A percentile compares a stretch with the other conserved stretches of the same genome.
Evolutionary conservation across 2,888 invertebrate genomes (phyloP).

Genomic region (Cheilosia variabilis): DNA sequence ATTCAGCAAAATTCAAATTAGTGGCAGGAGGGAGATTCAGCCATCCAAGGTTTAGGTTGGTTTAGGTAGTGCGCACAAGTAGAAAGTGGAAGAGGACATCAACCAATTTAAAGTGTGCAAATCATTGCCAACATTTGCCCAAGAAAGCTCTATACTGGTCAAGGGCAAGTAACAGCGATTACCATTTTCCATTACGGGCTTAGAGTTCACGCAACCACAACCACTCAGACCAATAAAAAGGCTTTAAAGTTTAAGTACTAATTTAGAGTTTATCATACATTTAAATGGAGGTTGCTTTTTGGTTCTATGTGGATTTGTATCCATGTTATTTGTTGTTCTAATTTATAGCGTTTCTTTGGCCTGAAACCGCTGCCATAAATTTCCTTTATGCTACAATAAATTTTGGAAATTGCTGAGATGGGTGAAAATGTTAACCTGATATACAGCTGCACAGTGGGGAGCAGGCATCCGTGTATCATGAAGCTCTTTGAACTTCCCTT

Average conservation of each 20-base stretch:
- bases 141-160: no score
- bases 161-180: background rate
- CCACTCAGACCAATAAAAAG: constrained; percentile 28
- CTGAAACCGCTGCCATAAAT: constrained; percentile 57
- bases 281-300: constrained; percentile 10
- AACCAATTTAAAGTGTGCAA: no score
- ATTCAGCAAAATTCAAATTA: no score
- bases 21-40: no score
- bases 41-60: no score
- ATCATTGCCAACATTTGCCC: no score
- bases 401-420: constrained; percentile 63
- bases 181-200: background rate
- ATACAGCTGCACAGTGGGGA: constrained; percentile 3
- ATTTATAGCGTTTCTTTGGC: constrained; percentile 25
- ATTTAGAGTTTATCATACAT: constrained; percentile 37
- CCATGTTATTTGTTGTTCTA: constrained; percentile 24
- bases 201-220: background rate
- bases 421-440: constrained; percentile 16
- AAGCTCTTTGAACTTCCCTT: constrained; percentile 30
- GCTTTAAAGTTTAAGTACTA: constrained; percentile 53
- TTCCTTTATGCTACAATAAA: constrained; percentile 62
- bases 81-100: no score
- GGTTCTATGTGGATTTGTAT: constrained; percentile 10
- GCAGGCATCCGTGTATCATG: constrained; percentile 35
- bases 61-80: no score